Conservation (phyloP, 2,888 invertebrate genomes). For the Diaperis boleti region DNA sequence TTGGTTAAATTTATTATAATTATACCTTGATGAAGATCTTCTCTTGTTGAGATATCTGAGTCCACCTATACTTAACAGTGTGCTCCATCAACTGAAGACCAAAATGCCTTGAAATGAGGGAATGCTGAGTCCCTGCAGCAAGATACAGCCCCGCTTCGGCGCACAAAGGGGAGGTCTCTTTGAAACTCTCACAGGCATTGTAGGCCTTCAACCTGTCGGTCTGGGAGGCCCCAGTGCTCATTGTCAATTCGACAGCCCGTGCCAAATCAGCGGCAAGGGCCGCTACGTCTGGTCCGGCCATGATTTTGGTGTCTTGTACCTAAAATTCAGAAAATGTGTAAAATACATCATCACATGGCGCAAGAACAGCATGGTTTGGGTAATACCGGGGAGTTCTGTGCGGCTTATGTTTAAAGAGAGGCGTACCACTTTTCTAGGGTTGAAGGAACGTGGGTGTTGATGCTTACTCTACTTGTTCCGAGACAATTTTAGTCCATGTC, state of each 20-base stretch:
- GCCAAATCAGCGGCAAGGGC: constrained; percentile 83
- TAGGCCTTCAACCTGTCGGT: constrained; percentile 85
- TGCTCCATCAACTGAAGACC: constrained; percentile 94
- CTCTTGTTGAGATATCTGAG: constrained; percentile 86
- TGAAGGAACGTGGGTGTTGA: not conserved
- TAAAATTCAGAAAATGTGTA: constrained; percentile 12
- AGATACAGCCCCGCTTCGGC: constrained; percentile 88
- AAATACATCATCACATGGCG: constrained; percentile 31
- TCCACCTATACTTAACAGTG: constrained; percentile 94
- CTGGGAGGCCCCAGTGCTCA: constrained; percentile 83
- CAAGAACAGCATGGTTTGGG: constrained; percentile 32
- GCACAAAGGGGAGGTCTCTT: constrained; percentile 88
- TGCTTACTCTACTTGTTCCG: constrained; percentile 21
- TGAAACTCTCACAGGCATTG: constrained; percentile 86
- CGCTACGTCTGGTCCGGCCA: constrained; percentile 74
- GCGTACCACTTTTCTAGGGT: not conserved
- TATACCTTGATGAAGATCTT: constrained; percentile 87
- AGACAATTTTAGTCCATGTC: constrained; percentile 13
- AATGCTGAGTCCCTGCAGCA: constrained; percentile 80
- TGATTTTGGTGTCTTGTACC: constrained; percentile 40
- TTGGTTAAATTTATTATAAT: constrained; percentile 30
- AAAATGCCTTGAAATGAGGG: constrained; percentile 87
- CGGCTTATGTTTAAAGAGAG: not conserved
- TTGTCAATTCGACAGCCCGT: constrained; percentile 84
- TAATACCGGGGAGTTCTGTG: not conserved